Base-by-base conservation (phyloP, 2,888 invertebrate genomes). In the Sesia bembeciformis region DNA sequence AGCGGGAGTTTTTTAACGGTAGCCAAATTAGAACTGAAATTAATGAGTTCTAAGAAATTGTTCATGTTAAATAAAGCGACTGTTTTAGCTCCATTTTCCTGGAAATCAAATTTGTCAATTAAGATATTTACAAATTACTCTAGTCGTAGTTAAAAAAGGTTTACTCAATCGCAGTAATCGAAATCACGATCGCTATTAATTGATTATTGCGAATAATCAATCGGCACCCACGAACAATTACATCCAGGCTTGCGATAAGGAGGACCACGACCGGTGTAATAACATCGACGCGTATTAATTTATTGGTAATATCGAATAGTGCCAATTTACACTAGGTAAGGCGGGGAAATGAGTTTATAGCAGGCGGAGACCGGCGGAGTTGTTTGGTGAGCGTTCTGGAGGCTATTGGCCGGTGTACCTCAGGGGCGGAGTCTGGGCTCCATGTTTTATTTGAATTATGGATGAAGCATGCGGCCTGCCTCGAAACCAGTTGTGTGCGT, bases 381-480 rank as follows among this genome's bases (percentile, higher is more conserved):
- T 80, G 82, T 67, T 69, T 69, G 70, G 70, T 72, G 76, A 68
- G 66, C 70, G 68, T 74, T 80, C 70, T 68, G 64, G 76, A 79
- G 76, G 76, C 84, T 78, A 89, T 89, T 88, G 88, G 88, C 78
- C 75, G 75, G 80, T 75, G 79, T 82, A 72, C 74, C 74, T 66
- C 84, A 82, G 84, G 88, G 89, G 89, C 88, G 88, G 82, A 70
- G 87, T 81, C 72, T 81, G 82, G 86, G 78, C 70, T 85, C 86
- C 87, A 87, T 86, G 84, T 87, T 87, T 76, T 85, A 84, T 87
- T 88, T 87, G 87, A 87, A 87, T 88, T 86, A 89, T 88, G 87
- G 87, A 88, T 87, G 86, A 86, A 76, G 74, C 78, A 77, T 68
- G 77, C 78, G 75, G 75, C 74, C 76, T 73, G 72, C 77, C 78